A percentile compares a stretch with the other conserved stretches of the same genome.
These are phyloP conservation scores for Sinhomidia bicolor DNA, from an alignment of 2,888 invertebrate genomes.

Conservation along the genomic window DNA sequence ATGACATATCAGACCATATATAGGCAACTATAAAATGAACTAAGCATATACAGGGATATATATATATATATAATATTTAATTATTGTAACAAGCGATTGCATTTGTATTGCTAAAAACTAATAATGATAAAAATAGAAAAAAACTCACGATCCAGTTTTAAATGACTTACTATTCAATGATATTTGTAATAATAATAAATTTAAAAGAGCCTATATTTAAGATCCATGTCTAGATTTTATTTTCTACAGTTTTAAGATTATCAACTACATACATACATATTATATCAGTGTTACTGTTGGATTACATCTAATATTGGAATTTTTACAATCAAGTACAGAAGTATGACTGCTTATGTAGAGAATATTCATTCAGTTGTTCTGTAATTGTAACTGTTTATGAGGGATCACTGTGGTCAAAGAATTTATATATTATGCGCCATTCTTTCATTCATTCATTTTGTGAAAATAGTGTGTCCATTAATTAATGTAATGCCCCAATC, in stretches of 20 bases:
- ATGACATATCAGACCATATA: constrained; percentile 65
- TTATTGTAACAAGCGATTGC: neutral
- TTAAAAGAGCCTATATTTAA: neutral
- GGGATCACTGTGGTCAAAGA: no score
- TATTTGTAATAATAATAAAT: neutral
- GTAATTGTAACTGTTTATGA: no score
- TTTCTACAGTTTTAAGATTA: neutral
- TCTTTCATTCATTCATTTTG: no score
- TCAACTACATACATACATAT: neutral
- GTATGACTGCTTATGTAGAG: no score
- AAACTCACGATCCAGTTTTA: neutral
- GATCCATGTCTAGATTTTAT: neutral
- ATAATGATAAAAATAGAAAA: neutral
- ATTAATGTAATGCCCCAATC: no score
- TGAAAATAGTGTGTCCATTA: no score
- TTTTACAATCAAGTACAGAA: no score
- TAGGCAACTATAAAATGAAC: constrained; percentile 6
- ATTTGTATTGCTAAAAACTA: neutral
- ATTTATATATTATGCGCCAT: no score
- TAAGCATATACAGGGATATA: constrained; percentile 49
- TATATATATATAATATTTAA: neutral
- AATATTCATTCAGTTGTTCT: no score
- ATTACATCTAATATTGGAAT: neutral
- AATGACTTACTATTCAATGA: neutral
- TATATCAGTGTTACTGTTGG: neutral